These are phyloP conservation scores for Tortricodes alternella DNA, from an alignment of 2,888 invertebrate species.

Conservation along the genomic window DNA sequence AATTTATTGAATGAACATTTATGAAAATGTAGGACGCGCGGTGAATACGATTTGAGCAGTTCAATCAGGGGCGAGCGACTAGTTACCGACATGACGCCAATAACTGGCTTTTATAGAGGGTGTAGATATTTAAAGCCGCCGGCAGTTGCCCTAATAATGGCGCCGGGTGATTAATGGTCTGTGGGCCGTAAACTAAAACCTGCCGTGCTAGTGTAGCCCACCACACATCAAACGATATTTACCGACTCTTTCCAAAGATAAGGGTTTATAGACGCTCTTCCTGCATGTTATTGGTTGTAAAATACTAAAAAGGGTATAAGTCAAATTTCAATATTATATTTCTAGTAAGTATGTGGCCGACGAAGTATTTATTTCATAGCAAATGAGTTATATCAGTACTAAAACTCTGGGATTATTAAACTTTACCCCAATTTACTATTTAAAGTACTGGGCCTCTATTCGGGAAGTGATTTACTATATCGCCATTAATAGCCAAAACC, in stretches of 20 bases:
- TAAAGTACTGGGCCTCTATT: no score
- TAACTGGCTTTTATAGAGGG: slow-evolving; percentile 32
- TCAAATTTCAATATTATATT: neutral
- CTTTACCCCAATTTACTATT: no score
- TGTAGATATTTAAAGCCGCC: slow-evolving; percentile 59
- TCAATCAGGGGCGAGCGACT: slow-evolving; percentile 19
- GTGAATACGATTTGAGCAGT: slow-evolving; percentile 24
- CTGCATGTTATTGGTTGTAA: neutral
- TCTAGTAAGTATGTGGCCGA: neutral
- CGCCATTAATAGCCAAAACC: no score
- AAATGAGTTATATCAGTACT: no score
- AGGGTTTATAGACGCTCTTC: neutral
- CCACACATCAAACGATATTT: slow-evolving; percentile 1
- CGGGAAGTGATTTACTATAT: no score
- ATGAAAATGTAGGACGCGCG: slow-evolving; percentile 13
- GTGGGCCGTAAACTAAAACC: slow-evolving; percentile 12
- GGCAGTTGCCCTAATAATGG: slow-evolving; percentile 45
- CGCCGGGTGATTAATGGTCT: slow-evolving; percentile 30
- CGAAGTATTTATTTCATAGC: neutral
- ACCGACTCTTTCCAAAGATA: neutral
- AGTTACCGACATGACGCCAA: slow-evolving; percentile 31
- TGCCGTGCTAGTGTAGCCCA: slow-evolving; percentile 7
- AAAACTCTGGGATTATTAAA: no score
- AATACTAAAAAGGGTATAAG: neutral
- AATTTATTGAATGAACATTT: slow-evolving; percentile 13